A percentile compares a stretch with the other conserved stretches of the same genome.
Conservation (phyloP, 2,797 vertebrate genomes). For the Esox lucius region DNA sequence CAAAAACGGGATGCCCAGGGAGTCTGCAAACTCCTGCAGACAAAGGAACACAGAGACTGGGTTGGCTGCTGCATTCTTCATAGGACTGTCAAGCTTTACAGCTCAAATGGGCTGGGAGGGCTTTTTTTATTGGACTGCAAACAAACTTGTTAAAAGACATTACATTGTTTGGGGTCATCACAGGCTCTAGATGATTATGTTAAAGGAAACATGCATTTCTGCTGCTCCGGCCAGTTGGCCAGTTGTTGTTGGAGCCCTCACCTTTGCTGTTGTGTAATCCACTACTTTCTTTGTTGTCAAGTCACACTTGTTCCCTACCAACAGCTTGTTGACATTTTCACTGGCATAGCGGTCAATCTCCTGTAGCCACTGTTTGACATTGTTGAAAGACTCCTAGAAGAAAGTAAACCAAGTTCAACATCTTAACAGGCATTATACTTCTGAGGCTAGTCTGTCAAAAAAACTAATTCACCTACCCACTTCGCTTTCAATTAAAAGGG, state of each 20-base stretch:
- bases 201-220: neutral
- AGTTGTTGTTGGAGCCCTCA: constrained; percentile 47
- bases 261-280: constrained; percentile 99
- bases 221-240: neutral
- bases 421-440: neutral
- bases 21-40: constrained; percentile 95
- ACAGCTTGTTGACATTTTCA: constrained; percentile 99
- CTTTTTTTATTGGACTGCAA: neutral
- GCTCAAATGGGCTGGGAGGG: neutral
- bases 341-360: constrained; percentile 99
- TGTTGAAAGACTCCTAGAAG: constrained; percentile 95
- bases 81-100: neutral
- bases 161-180: neutral
- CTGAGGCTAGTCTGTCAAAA: neutral
- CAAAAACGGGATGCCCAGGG: constrained; percentile 97
- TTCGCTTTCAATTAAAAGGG: neutral
- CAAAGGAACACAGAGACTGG: neutral
- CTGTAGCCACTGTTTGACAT: constrained; percentile 98
- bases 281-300: constrained; percentile 99
- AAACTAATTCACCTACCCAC: neutral
- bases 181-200: neutral
- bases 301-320: constrained; percentile 99
- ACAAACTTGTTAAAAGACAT: neutral
- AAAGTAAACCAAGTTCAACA: neutral
- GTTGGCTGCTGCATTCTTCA: neutral